Evolutionary conservation across 2,888 invertebrate species (phyloP).

Genomic region (Dichetophora obliterata): DNA sequence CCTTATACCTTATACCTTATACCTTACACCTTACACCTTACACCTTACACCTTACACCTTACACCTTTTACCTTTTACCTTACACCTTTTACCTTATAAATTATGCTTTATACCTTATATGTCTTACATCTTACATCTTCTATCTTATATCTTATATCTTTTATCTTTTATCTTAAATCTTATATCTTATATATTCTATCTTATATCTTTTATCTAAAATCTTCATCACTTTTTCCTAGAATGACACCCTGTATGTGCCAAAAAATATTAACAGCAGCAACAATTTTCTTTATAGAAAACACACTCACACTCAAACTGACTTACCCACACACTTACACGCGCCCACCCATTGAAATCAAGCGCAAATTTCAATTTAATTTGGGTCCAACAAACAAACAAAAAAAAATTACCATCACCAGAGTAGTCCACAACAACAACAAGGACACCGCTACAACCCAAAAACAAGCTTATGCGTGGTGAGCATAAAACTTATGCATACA

Average conservation of each 20-base stretch:
- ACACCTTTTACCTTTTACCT: no score
- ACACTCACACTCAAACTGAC: constrained; percentile 17
- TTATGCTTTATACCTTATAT: no score
- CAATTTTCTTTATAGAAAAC: constrained; percentile 18
- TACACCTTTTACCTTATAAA: no score
- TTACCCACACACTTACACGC: background rate
- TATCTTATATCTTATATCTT: no score
- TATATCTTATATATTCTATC: no score
- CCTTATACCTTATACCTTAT: no score
- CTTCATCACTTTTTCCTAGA: background rate
- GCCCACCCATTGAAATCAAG: constrained; percentile 51
- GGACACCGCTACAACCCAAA: constrained; percentile 9
- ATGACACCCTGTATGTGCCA: background rate
- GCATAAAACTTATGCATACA: constrained; percentile 26
- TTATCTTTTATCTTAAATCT: no score
- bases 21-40: no score
- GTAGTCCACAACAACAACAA: constrained; percentile 15
- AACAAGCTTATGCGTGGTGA: constrained; percentile 14
- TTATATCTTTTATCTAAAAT: background rate
- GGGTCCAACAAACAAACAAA: constrained; percentile 6
- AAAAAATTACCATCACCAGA: background rate
- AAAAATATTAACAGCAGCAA: background rate
- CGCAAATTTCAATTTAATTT: constrained; percentile 56
- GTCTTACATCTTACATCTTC: no score
- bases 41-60: no score